Evolutionary conservation across 2,797 vertebrate species (phyloP).

Genomic region (Melopsittacus undulatus): DNA sequence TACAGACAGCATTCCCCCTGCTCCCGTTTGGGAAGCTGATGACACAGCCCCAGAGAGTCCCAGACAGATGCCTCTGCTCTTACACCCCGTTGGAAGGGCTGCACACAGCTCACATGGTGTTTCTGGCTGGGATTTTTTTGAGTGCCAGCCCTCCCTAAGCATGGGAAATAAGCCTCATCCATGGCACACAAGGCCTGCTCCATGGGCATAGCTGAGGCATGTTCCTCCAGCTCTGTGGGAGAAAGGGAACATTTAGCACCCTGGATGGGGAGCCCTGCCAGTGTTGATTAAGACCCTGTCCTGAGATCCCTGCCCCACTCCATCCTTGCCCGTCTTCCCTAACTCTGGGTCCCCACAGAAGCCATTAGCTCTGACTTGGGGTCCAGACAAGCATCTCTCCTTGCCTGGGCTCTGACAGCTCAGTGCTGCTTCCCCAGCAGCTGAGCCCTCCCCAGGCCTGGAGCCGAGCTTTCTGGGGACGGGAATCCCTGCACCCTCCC

Average conservation of each 20-base stretch:
- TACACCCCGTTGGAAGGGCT: not conserved
- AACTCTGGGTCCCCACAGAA: not conserved
- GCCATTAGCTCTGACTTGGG: not conserved
- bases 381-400: not conserved
- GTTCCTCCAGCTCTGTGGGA: not conserved
- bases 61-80: not conserved
- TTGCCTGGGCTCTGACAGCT: accelerated
- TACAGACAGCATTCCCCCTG: not conserved
- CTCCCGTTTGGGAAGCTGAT: not conserved
- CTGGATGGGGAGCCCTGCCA: not conserved
- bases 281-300: not conserved
- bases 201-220: accelerated
- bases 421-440: not conserved
- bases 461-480: not conserved
- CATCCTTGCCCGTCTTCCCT: not conserved
- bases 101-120: not conserved
- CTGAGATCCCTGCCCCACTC: not conserved
- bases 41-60: not conserved
- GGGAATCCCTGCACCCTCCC: constrained; percentile 28
- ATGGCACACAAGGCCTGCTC: not conserved
- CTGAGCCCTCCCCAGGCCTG: not conserved
- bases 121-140: not conserved
- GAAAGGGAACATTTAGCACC: not conserved
- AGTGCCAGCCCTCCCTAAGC: not conserved
- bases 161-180: not conserved